Evolutionary conservation across 2,888 invertebrate genomes (phyloP), one percentile per base, ranked within the genome.

Genomic region (Digitonthophagus gazella): DNA sequence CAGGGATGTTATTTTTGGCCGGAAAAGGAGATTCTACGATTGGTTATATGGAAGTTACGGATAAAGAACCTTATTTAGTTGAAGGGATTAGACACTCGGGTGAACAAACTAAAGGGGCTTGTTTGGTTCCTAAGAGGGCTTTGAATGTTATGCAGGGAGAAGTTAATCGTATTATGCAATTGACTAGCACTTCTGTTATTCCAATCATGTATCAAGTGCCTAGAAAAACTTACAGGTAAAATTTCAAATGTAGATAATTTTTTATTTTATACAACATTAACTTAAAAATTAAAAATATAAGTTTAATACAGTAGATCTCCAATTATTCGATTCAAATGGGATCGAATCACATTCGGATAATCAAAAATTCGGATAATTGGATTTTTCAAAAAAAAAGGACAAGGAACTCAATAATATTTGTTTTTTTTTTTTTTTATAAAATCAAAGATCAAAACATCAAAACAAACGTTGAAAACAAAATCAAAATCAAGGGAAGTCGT

Each of bases 61-160:
- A 96, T 72, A 90, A 93, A 76, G 95, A 95, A 78, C 96, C 97
- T 0, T 94, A 89, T 81, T 83, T 97, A n/a, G 92, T 93, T 69
- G 95, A 96, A 82, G 96, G 97, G 16, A 83, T 93, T 71, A 86
- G 93, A 67, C 94, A 95, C 84, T 93, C 93, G 15, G 91, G 95
- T n/a, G 96, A 97, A 78, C 97, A 97, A 82, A 96, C 96, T 0
- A 96, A 97, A 80, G 97, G 97, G 2, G 95, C 95, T 1, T 95
- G 96, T 76, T 81, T 97, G 72, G 92, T 97, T 63, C 95, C 97
- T 3, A 98, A 98, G 84, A 86, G 96, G 69, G 95, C 95, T 0
- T 84, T 98, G 55, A 91, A 93, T 76, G 95, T 97, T n/a, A 98
- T 98, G 97, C 93, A 95, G 76, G 97, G 96, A 0, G 98, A 98